Evolutionary conservation across 2,113 vertebrate genomes (phyloP).

Genomic region (Lophotis ruficrista): DNA sequence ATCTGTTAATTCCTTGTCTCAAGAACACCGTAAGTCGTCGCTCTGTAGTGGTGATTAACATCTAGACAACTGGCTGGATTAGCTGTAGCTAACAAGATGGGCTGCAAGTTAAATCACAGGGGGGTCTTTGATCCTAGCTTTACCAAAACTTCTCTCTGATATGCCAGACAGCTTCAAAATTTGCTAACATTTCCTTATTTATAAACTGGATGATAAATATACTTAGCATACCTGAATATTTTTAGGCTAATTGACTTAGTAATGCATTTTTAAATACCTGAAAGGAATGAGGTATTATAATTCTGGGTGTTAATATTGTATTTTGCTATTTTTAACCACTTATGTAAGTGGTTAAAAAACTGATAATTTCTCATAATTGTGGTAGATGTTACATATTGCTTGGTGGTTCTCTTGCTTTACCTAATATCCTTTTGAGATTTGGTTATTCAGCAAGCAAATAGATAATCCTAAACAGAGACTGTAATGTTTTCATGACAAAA

Average conservation of each 20-base stretch:
- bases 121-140: background rate
- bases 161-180: background rate
- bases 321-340: background rate
- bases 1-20: background rate
- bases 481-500: background rate
- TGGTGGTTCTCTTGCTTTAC: background rate
- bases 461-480: background rate
- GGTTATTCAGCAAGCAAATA: background rate
- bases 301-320: background rate
- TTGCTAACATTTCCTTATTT: background rate
- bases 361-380: background rate
- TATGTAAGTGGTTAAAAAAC: background rate
- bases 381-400: background rate
- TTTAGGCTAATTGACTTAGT: background rate
- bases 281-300: background rate
- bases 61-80: background rate
- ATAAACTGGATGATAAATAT: background rate
- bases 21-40: rapidly evolving
- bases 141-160: background rate
- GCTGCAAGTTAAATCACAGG: background rate
- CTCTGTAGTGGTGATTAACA: background rate
- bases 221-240: rapidly evolving
- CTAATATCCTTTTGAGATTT: background rate
- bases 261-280: background rate
- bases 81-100: background rate